Conservation (phyloP, 2,797 vertebrate genomes). For the Gobionotothen gibberifrons region DNA sequence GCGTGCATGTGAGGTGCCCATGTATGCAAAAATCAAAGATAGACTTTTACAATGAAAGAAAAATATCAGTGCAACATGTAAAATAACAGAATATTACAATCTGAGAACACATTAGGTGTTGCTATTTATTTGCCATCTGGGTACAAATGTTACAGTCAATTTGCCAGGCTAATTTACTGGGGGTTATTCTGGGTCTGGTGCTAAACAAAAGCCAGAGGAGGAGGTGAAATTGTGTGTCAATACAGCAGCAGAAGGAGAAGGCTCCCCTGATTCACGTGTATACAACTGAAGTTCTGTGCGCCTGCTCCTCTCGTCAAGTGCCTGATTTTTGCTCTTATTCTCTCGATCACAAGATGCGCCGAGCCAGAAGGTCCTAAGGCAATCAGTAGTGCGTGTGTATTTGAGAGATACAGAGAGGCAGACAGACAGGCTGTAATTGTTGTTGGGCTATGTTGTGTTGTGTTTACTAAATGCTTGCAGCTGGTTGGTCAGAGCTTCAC, state of each 20-base stretch:
- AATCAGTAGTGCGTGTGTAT: slow-evolving; percentile 16
- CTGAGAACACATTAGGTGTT: background rate
- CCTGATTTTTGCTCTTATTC: slow-evolving; percentile 23
- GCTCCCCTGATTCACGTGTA: slow-evolving; percentile 18
- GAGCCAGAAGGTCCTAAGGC: slow-evolving; percentile 16
- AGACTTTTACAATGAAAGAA: background rate
- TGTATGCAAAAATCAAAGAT: background rate
- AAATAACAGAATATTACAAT: background rate
- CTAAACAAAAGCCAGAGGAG: slow-evolving; percentile 34
- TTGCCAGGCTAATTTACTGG: background rate
- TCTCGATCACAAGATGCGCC: slow-evolving; percentile 10
- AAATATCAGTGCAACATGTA: background rate
- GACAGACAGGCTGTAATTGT: slow-evolving; percentile 42
- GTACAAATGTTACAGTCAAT: background rate
- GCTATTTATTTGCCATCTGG: slow-evolving; percentile 12
- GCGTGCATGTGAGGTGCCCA: background rate
- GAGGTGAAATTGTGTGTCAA: slow-evolving; percentile 26
- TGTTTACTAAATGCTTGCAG: slow-evolving; percentile 53
- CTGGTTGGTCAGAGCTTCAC: slow-evolving; percentile 41
- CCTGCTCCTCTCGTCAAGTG: slow-evolving; percentile 7
- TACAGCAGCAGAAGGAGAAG: slow-evolving; percentile 5
- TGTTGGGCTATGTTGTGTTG: slow-evolving; percentile 34
- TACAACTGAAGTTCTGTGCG: slow-evolving; percentile 5
- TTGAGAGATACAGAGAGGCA: background rate
- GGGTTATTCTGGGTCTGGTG: slow-evolving; percentile 4